Percentiles rank a stretch among this genome's conserved stretches.
Conservation (phyloP, 1,140 invertebrate species). For the Agrypnia vestita region DNA sequence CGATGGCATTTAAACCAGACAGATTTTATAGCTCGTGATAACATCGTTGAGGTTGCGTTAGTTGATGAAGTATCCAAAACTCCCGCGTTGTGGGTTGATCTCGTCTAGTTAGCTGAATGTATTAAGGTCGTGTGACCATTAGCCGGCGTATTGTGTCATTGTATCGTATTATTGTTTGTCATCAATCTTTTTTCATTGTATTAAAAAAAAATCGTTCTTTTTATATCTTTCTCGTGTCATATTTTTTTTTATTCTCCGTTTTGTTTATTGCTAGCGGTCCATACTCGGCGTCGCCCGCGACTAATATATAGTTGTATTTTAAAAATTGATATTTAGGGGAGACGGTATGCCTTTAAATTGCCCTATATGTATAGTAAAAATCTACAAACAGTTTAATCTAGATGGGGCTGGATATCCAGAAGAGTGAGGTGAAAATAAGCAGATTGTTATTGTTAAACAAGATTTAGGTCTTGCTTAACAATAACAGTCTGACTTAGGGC, state of each 20-base stretch:
- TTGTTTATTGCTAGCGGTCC: too few species aligned
- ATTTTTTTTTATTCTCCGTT: neutral
- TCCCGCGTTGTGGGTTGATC: constrained; percentile 6
- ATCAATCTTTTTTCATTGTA: neutral
- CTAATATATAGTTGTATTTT: too few species aligned
- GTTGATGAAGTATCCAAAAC: constrained; percentile 13
- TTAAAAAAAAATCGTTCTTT: neutral
- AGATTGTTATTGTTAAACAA: too few species aligned
- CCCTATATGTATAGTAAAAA: too few species aligned
- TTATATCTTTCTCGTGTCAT: neutral
- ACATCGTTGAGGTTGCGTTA: neutral
- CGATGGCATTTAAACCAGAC: constrained; percentile 14
- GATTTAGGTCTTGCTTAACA: too few species aligned
- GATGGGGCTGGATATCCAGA: too few species aligned
- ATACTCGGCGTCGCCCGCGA: too few species aligned
- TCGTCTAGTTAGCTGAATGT: constrained; percentile 1
- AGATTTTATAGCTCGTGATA: constrained; percentile 5
- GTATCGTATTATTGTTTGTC: constrained; percentile 21
- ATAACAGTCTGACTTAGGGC: too few species aligned
- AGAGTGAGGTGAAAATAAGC: too few species aligned
- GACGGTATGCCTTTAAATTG: too few species aligned
- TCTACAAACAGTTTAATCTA: too few species aligned
- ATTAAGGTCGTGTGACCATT: constrained; percentile 27
- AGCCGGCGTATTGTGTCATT: neutral
- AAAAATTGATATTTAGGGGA: too few species aligned